A percentile compares a stretch with the other conserved stretches of the same genome.
phyloP scores from a whole-genome alignment of 2,888 invertebrate species.

The Hirtodrosophila histrioides region DNA sequence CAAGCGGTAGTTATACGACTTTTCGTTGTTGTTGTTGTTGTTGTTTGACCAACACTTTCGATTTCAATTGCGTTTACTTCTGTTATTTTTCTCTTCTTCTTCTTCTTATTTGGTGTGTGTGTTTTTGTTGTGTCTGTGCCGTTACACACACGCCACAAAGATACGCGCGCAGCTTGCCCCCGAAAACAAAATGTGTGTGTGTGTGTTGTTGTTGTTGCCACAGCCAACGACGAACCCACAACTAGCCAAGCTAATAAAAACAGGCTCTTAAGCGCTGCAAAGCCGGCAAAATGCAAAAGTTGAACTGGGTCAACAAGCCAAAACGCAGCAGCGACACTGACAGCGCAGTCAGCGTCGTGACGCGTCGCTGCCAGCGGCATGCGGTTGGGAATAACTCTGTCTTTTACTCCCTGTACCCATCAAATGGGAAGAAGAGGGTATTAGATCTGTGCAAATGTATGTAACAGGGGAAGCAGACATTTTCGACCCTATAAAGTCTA shows the following conservation, averaged over 20 bases:
- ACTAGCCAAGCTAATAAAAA: slow-evolving; percentile 79
- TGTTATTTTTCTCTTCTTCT: slow-evolving; percentile 50
- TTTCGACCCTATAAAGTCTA: too few relatives aligned
- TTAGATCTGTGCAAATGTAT: too few relatives aligned
- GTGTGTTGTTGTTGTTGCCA: slow-evolving; percentile 36
- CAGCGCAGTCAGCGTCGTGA: slow-evolving; percentile 22
- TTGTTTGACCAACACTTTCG: slow-evolving; percentile 72
- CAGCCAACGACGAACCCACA: slow-evolving; percentile 47
- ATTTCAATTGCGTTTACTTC: slow-evolving; percentile 78
- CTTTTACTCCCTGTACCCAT: too few relatives aligned
- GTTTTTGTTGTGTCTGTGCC: slow-evolving; percentile 1
- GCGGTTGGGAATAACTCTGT: slow-evolving; percentile 29
- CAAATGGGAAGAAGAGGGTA: too few relatives aligned
- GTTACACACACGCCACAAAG: slow-evolving; percentile 28
- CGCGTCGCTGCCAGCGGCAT: slow-evolving; percentile 25
- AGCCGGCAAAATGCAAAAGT: slow-evolving; percentile 83
- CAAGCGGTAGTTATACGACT: slow-evolving; percentile 45
- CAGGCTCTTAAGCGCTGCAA: slow-evolving; percentile 60
- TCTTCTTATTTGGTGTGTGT: not conserved
- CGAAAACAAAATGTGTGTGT: slow-evolving; percentile 60
- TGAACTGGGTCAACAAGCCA: slow-evolving; percentile 84
- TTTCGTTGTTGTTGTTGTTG: slow-evolving; percentile 40
- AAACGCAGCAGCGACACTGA: slow-evolving; percentile 57
- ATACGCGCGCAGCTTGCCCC: slow-evolving; percentile 54
- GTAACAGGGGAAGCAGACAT: too few relatives aligned